Base-by-base conservation (phyloP, 2,113 vertebrate species). In the Spea bombifrons region DNA sequence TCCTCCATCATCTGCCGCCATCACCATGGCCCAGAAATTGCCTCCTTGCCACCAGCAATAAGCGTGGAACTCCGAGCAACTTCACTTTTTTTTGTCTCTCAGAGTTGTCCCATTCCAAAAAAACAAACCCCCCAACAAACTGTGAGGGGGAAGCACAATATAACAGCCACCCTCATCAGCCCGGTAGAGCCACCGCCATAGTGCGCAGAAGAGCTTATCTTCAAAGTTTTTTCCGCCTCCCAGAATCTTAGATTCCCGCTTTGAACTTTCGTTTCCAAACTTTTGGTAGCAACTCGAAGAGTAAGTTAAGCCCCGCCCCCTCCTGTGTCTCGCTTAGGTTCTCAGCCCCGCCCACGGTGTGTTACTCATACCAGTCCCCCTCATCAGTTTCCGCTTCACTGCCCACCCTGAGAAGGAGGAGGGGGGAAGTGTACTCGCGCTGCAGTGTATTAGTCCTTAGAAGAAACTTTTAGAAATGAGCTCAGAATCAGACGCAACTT, bases 1-100 rank as follows among this genome's bases (percentile, higher is more conserved):
- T 59, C 87, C 92, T 3, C 78, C 86, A 57, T 81, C 66, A 76
- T 88, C 88, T 80, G 82, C 90, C 87, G 90, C 92, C 94, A 94
- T 94, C 77, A 84, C 83, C 86, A 4, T 10, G 7, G 4, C 17
- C 68, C 7, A 12, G 50, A 6, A 6, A 10, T 2, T 52, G 9
- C 50, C 50, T 52, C 50, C 50, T 52, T 52, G 9, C 9, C 12
- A 13, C 12, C 12, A 13, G 55, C 55, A 17, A 5, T 64, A 30
- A 17, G 30, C 61, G n/a, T 30, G 61, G 61, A 5, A 7, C 61
- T 3, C n/a, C 17, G 2, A 6, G 17, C 7, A 64, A 64, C n/a
- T 64, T 3, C 15, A 30, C 75, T 68, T n/a, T 64, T 30, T 50
- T 30, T n/a, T 1, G 8, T 48, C 45, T 71, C 70, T 8, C 30